phyloP scores from a whole-genome alignment of 2,888 invertebrate genomes.

The Pteria penguin region DNA sequence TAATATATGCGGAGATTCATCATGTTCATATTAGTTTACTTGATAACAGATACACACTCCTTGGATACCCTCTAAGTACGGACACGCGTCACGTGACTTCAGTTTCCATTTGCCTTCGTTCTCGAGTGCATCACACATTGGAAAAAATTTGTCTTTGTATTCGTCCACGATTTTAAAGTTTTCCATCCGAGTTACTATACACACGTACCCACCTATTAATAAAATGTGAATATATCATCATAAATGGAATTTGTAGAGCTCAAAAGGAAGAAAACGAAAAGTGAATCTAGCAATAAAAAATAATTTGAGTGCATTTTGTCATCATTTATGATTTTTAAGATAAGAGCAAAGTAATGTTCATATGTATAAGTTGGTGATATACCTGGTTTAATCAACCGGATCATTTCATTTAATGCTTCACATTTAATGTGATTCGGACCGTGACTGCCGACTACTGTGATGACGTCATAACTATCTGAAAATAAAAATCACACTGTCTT shows the following conservation, averaged over 20 bases:
- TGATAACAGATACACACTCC: not conserved
- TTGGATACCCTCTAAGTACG: not conserved
- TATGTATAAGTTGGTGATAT: not conserved
- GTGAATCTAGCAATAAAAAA: too few relatives aligned
- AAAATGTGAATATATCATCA: not conserved
- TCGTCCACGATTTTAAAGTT: not conserved
- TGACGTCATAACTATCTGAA: not conserved
- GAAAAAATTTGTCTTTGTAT: constrained; percentile 12
- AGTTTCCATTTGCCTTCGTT: not conserved
- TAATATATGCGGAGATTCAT: too few relatives aligned
- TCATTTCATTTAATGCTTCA: not conserved
- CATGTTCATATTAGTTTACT: not conserved
- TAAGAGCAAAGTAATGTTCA: too few relatives aligned
- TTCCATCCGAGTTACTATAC: not conserved
- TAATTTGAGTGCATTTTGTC: too few relatives aligned
- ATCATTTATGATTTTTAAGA: too few relatives aligned
- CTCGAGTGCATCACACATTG: constrained; percentile 7
- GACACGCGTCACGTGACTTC: not conserved
- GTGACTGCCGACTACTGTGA: not conserved
- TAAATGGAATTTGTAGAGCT: not conserved
- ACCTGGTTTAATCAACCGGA: not conserved
- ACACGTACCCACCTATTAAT: not conserved
- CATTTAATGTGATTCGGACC: not conserved
- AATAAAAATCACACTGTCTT: too few relatives aligned
- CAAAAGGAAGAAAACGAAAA: too few relatives aligned